Conservation (phyloP, 2,797 vertebrate genomes). For the Rhinoraja longicauda region DNA sequence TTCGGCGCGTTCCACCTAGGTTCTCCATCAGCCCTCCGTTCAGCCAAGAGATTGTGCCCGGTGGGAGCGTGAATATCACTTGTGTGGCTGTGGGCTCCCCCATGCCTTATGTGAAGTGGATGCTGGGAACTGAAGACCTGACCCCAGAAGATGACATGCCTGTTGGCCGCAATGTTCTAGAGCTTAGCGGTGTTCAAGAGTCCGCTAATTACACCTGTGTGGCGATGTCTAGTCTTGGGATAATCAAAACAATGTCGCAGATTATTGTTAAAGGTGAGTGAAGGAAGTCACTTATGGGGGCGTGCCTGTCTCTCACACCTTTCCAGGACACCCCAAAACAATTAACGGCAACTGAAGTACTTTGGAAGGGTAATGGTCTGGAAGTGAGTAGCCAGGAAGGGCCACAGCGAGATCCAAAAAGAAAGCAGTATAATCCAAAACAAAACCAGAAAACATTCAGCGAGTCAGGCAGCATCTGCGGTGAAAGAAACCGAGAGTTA, state of each 20-base stretch:
- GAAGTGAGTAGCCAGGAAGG: no score
- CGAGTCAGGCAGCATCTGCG: no score
- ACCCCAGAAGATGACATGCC: constrained; percentile 98
- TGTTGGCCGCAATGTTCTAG: constrained; percentile 91
- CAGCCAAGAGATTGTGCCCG: constrained; percentile 97
- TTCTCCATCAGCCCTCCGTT: constrained; percentile 90
- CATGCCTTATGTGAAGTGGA: constrained; percentile 99
- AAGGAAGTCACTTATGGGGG: background rate
- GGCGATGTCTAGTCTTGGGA: constrained; percentile 97
- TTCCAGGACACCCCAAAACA: background rate
- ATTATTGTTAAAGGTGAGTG: constrained; percentile 98
- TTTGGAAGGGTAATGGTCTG: background rate
- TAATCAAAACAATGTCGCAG: constrained; percentile 91
- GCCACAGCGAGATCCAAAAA: background rate
- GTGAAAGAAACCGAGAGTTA: no score
- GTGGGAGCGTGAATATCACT: constrained; percentile 95
- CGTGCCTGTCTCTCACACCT: background rate
- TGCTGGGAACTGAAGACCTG: constrained; percentile 91
- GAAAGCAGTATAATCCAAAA: background rate
- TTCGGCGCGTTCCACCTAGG: constrained; percentile 93
- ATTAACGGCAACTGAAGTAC: background rate
- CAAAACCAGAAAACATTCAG: no score
- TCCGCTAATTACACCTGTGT: constrained; percentile 98
- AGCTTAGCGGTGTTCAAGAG: constrained; percentile 87
- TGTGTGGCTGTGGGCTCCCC: constrained; percentile 96